phyloP scores from a whole-genome alignment of 1,140 invertebrate species.

The Heliothis virescens region DNA sequence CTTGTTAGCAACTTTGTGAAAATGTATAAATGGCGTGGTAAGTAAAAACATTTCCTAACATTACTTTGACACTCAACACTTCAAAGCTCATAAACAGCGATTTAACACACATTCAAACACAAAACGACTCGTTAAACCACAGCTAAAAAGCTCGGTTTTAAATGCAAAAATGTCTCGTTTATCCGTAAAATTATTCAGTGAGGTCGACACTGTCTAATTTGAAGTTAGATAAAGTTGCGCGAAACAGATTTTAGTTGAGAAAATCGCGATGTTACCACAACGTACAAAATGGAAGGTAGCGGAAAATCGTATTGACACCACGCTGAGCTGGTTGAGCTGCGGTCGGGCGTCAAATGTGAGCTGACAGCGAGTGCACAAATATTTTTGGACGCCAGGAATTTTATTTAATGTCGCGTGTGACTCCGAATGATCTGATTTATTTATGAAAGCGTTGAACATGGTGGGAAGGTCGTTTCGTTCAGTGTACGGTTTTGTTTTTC shows the following conservation, averaged over 20 bases:
- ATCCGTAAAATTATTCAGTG: constrained; percentile 18
- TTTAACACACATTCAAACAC: constrained; percentile 11
- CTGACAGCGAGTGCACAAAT: constrained; percentile 18
- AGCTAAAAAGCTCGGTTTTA: constrained; percentile 13
- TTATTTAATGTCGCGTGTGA: constrained; percentile 10
- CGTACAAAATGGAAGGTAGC: constrained; percentile 43
- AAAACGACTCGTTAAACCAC: constrained; percentile 4
- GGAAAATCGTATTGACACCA: constrained; percentile 53
- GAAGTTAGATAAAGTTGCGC: constrained; percentile 19
- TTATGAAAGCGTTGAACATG: neutral
- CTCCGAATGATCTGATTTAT: neutral
- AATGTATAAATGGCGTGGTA: no score
- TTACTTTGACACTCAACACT: neutral
- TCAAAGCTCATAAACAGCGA: neutral
- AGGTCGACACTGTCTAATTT: constrained; percentile 24
- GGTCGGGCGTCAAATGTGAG: constrained; percentile 20
- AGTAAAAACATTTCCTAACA: neutral
- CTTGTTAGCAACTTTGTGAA: no score
- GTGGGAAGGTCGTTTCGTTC: neutral
- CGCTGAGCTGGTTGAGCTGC: constrained; percentile 1
- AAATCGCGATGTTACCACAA: constrained; percentile 14
- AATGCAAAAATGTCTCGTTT: constrained; percentile 22
- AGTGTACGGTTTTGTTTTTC: no score
- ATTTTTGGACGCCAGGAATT: constrained; percentile 4
- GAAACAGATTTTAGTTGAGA: constrained; percentile 33